Base-by-base conservation (phyloP, 2,888 invertebrate species). In the Neoaliturus tenellus region DNA sequence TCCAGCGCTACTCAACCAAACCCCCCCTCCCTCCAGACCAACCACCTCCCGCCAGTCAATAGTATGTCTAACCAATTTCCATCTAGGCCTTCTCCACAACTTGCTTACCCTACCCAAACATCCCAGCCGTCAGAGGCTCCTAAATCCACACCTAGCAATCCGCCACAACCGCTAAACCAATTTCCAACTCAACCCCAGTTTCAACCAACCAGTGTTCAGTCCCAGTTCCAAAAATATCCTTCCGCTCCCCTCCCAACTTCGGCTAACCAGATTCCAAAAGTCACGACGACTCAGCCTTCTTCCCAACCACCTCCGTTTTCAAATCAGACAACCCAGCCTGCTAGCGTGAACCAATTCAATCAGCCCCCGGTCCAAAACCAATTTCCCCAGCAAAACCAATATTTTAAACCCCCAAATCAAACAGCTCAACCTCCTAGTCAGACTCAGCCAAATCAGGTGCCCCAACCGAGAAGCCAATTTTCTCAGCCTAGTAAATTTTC, bases 241-340 rank as follows among this genome's bases (percentile, higher is more conserved):
- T 8, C n/a, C 17, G 81, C n/a, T 10, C 82, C 58, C 8, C 17
- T 25, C 58, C 81, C 67, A 67, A 67, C 62, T 41, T 28, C 78
- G n/a, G 23, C 78, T 80, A 58, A 41, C 35, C 78, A 78, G 39
- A 31, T 78, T 41, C 83, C 78, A 78, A 62, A 75, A 41, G 28
- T 58, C 31, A 41, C 81, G 3, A n/a, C 35, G 8, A 75, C 3
- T 17, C 51, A 80, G 39, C 33, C 58, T 20, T n/a, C 67, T 81
- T 28, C 81, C 31, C 23, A 41, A 33, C 58, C 80, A 33, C 31
- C 80, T 25, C 58, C 80, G 1, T 14, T 23, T 14, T 44, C 25
- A 14, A 78, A 48, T 17, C 28, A 51, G 10, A 51, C 48, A 8
- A 12, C n/a, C 12, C 78, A 44, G 20, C 44, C 67, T 67, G 3